A percentile compares a stretch with the other conserved stretches of the same genome.
Conservation (phyloP, 2,888 invertebrate genomes). For the Tiliacea aurago region DNA sequence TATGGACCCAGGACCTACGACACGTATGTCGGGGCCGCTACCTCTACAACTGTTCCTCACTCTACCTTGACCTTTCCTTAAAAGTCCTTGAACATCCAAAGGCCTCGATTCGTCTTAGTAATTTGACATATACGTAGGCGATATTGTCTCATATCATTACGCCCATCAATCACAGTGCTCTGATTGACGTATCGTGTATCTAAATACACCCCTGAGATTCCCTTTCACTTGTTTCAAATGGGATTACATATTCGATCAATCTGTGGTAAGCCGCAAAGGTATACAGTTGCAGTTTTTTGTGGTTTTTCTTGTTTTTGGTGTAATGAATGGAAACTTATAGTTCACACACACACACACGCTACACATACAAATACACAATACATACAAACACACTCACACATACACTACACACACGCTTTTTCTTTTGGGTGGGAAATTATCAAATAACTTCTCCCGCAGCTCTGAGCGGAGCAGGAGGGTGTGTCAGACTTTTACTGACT, state of each 20-base stretch:
- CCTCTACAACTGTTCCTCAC: too few species aligned
- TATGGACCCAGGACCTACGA: background rate
- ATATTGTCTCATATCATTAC: conserved; percentile 51
- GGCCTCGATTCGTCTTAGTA: conserved; percentile 28
- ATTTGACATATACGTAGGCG: conserved; percentile 30
- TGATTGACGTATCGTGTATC: conserved; percentile 45
- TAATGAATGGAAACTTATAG: background rate
- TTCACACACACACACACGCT: too few species aligned
- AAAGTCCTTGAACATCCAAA: background rate
- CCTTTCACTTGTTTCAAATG: conserved; percentile 58
- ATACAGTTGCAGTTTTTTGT: conserved; percentile 27
- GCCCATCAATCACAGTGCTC: conserved; percentile 64
- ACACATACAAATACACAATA: too few species aligned
- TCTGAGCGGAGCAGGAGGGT: too few species aligned
- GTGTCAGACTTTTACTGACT: too few species aligned
- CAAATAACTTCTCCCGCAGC: too few species aligned
- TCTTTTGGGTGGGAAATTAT: too few species aligned
- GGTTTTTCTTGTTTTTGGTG: background rate
- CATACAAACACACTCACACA: too few species aligned
- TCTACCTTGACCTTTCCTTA: background rate
- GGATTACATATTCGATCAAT: conserved; percentile 61
- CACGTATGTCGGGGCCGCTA: background rate
- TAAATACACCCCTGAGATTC: conserved; percentile 66
- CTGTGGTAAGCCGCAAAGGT: conserved; percentile 50
- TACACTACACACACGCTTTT: background rate